Conservation (phyloP, 2,888 invertebrate genomes). For the Drosophila neotestacea region DNA sequence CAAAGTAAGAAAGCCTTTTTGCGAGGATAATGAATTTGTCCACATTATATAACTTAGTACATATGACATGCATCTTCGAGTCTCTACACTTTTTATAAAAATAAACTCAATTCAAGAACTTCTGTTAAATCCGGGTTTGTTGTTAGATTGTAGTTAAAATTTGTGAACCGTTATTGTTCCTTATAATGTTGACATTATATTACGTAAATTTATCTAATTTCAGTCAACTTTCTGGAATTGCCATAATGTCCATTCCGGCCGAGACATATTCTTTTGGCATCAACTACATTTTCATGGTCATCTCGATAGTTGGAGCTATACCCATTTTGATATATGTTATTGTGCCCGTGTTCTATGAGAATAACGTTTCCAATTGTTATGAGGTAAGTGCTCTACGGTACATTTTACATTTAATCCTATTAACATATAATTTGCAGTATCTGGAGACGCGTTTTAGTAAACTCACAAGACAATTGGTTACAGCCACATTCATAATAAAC, state of each 20-base stretch:
- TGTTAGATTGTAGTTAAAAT: background rate
- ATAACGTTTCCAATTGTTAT: slow-evolving; percentile 86
- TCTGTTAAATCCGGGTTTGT: no score
- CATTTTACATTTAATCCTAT: no score
- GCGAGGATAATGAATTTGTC: no score
- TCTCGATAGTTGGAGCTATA: slow-evolving; percentile 84
- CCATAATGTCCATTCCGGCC: slow-evolving; percentile 86
- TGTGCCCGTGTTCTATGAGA: slow-evolving; percentile 86
- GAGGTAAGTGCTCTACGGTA: slow-evolving; percentile 81
- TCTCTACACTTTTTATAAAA: no score
- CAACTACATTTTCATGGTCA: slow-evolving; percentile 84
- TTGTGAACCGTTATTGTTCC: background rate
- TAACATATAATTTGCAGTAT: slow-evolving; percentile 69
- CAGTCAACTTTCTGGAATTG: slow-evolving; percentile 87
- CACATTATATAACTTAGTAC: no score
- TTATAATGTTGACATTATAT: background rate
- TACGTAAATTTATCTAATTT: slow-evolving; percentile 13
- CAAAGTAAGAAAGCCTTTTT: no score
- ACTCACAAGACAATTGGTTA: slow-evolving; percentile 78
- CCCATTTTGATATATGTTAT: slow-evolving; percentile 83
- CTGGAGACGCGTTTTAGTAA: slow-evolving; percentile 83
- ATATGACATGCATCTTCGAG: no score
- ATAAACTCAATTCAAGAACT: no score
- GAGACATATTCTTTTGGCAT: slow-evolving; percentile 86
- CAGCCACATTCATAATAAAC: slow-evolving; percentile 78